Base-by-base conservation (phyloP, 1,140 invertebrate species). In the Apis dorsata region DNA sequence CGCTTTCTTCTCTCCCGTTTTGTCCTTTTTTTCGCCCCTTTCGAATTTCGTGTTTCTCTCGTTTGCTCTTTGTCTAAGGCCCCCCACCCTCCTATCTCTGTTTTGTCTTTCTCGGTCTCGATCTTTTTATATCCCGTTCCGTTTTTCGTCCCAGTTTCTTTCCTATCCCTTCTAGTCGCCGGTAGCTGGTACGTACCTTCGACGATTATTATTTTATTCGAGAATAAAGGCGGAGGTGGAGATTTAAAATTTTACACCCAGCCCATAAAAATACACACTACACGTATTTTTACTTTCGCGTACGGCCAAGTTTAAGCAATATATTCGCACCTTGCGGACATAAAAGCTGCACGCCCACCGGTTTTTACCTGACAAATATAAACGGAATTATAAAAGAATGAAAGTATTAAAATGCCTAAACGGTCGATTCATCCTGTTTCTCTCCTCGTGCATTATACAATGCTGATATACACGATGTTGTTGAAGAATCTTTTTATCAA, bases 301-400 rank as follows among this genome's bases (percentile, higher is more conserved):
- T 44, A 21, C 51, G 21, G 51, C 13, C 71, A n/a, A 21, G 57
- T 69, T 53, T 44, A 28, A 80, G 62, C 17, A 73, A 80, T 51
- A 79, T 70, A 79, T 69, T 79, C 70, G 55, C 77, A 70, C 65
- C 34, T 60, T 68, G 44, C n/a, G 55, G 55, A 51, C 53, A 8
- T 70, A 70, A 79, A 34, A 70, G 55, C 77, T 7, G 66, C 11
- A 77, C 75, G 75, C 75, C 75, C 62, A 77, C 75, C 34, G 5
- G 4, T 5, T 44, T 24, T 44, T 44, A 44, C 34, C 4, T 19
- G 49, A 66, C 62, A 77, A 66, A 24, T 66, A 59, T 63, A 55
- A 68, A 74, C 79, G 65, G 53, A 51, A 81, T 68, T 53, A 34
- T 28, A 34, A 44, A 28, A 65, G 79, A 81, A 71, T 75, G 79